Base-by-base conservation (phyloP, 2,113 vertebrate genomes). In the Leuciscus idus region DNA sequence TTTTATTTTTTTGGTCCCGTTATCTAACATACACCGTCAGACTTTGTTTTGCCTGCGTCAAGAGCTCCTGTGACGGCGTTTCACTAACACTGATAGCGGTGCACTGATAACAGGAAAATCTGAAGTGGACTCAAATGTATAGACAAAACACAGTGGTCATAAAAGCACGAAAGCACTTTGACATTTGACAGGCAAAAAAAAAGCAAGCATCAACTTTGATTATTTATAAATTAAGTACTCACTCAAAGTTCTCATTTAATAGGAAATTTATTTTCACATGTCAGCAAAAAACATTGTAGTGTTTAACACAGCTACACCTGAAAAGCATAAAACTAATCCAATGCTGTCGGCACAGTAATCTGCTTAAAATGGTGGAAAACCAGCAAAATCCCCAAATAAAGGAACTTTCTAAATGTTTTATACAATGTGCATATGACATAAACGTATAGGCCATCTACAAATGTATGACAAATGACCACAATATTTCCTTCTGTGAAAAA, bases 401-500 rank as follows among this genome's bases (percentile, higher is more conserved):
- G 92, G 89, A 93, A 92, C 91, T 95, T 83, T 83, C 93, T 92
- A 95, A 93, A 95, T 89, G 95, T 90, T 26, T n/a, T 93, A 96
- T 94, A 95, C 94, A 96, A 96, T 94, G 94, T 89, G 94, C 95
- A 95, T 96, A 93, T 90, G 92, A 95, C 92, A 95, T 92, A 96
- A 95, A 97, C 93, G 95, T 94, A 96, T 93, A 94, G 89, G 92
- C 91, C 91, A 91, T 95, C 94, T 95, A 90, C 86, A 93, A 95
- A 95, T 92, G 95, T 94, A 93, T 95, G 95, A 95, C 93, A 95
- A 94, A 95, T 92, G 96, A 95, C 92, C 94, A 95, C 93, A 96
- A 95, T 95, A 97, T 96, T 96, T 96, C 94, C 95, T 95, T 96
- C 90, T 96, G 96, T 97, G 96, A 98, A 99, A 98, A 99, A 99